Conservation (phyloP, 2,888 invertebrate genomes). For the Polydrusus cervinus region DNA sequence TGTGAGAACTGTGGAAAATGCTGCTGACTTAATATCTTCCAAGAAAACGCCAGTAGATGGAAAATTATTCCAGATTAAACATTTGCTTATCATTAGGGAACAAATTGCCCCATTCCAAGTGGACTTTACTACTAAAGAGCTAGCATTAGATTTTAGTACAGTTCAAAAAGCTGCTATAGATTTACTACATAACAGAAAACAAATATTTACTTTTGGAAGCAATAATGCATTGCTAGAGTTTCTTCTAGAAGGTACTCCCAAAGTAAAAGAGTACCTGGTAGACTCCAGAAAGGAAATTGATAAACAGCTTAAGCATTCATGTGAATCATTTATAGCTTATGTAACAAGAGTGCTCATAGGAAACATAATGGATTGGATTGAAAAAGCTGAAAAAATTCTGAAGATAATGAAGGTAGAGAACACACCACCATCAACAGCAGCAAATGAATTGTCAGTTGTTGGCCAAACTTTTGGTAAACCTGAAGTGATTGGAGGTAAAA, state of each 20-base stretch:
- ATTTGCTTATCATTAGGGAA: constrained; percentile 95
- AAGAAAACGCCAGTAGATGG: constrained; percentile 90
- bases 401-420: constrained; percentile 57
- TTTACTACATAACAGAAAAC: constrained; percentile 83
- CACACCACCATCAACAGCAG: constrained; percentile 16
- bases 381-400: constrained; percentile 71
- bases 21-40: constrained; percentile 84
- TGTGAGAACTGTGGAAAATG: constrained; percentile 90
- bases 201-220: constrained; percentile 85
- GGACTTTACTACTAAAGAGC: constrained; percentile 94
- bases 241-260: constrained; percentile 92
- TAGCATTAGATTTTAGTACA: constrained; percentile 93
- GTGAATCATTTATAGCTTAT: constrained; percentile 90
- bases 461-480: constrained; percentile 79
- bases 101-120: constrained; percentile 97
- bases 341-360: constrained; percentile 83
- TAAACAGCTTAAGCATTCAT: constrained; percentile 89
- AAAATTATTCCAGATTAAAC: constrained; percentile 97
- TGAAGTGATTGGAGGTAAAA: constrained; percentile 77
- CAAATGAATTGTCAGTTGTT: constrained; percentile 57
- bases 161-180: constrained; percentile 90
- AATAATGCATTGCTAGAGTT: constrained; percentile 96
- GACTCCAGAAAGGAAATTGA: constrained; percentile 98
- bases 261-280: constrained; percentile 91
- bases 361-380: constrained; percentile 63